Conservation (phyloP, 2,113 vertebrate species). For the Agapornis roseicollis region DNA sequence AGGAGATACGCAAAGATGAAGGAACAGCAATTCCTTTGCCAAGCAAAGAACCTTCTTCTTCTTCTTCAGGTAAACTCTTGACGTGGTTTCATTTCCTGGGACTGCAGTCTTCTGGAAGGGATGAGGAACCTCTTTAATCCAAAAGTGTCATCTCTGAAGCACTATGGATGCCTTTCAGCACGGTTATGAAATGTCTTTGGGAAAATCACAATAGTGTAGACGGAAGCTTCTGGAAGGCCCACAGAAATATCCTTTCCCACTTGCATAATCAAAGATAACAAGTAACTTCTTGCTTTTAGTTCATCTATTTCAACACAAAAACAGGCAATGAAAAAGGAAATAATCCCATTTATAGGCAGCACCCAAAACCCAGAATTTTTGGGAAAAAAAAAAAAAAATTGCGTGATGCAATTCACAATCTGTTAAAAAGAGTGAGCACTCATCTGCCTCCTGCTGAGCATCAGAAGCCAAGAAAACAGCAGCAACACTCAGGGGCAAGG, state of each 20-base stretch:
- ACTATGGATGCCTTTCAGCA: not conserved
- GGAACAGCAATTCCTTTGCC: not conserved
- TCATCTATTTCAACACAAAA: not conserved
- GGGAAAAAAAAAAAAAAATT: not conserved
- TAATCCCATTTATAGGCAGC: constrained; percentile 2
- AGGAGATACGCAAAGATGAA: not conserved
- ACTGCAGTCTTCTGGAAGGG: not conserved
- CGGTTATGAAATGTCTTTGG: not conserved
- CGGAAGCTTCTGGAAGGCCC: not conserved
- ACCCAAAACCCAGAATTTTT: not conserved
- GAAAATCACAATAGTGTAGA: not conserved
- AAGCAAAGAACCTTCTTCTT: not conserved
- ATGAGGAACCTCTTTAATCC: not conserved
- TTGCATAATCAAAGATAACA: not conserved
- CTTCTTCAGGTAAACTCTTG: not conserved
- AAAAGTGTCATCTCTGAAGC: not conserved
- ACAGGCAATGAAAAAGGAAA: not conserved
- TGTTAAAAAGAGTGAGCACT: not conserved
- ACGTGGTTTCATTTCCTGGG: not conserved
- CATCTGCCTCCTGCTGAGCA: constrained; percentile 27
- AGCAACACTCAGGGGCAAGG: constrained; percentile 22
- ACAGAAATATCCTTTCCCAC: not conserved
- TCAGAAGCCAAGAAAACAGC: not conserved
- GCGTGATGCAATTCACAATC: not conserved
- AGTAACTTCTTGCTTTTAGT: not conserved